These are phyloP conservation scores for Xestia rhomboidea DNA, from an alignment of 2,888 invertebrate species.

Conservation along the genomic window DNA sequence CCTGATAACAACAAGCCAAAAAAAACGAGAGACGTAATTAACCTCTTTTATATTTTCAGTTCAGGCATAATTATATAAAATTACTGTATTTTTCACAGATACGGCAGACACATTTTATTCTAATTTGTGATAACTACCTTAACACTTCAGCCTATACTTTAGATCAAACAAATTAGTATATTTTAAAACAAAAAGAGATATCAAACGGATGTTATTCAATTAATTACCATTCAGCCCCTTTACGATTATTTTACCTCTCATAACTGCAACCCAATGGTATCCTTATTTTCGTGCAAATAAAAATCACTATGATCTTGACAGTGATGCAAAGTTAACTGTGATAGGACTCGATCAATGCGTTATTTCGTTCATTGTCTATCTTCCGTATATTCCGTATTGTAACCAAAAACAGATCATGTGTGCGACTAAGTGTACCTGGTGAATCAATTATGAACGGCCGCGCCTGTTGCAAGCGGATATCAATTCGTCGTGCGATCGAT, in stretches of 20 bases:
- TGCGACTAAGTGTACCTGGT: background rate
- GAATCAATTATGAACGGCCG: constrained; percentile 36
- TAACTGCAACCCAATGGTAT: background rate
- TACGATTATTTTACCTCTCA: background rate
- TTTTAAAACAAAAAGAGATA: background rate
- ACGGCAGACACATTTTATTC: background rate
- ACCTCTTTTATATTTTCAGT: background rate
- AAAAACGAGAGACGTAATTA: background rate
- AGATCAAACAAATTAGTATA: background rate
- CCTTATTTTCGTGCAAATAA: background rate
- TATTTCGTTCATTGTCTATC: background rate
- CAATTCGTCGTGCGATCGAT: constrained; percentile 24
- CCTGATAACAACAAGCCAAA: no score
- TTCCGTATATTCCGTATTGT: constrained; percentile 31
- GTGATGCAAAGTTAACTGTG: background rate
- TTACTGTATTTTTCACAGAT: background rate
- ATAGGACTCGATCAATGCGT: background rate
- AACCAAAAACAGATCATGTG: background rate
- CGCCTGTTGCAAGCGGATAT: constrained; percentile 40
- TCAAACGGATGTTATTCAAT: background rate
- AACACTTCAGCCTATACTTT: background rate
- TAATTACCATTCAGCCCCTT: background rate
- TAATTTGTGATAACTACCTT: background rate
- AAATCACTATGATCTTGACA: background rate
- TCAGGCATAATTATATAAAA: background rate